Evolutionary conservation across 2,797 vertebrate genomes (phyloP), one percentile per base, ranked within the genome.

Genomic region (Macroramphosus scolopax): DNA sequence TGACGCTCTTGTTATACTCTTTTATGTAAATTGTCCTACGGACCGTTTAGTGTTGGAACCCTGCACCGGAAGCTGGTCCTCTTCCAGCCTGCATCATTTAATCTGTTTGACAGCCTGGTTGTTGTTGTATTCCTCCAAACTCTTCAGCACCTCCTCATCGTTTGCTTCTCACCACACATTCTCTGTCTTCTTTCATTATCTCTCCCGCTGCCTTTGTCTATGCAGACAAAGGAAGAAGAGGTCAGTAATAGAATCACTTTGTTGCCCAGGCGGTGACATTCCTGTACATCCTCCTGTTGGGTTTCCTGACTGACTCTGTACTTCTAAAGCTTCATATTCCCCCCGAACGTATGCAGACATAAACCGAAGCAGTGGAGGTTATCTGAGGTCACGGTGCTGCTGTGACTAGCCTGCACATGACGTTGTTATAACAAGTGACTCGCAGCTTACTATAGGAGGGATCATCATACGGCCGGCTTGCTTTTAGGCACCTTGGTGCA

Each of bases 231-330:
- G 45, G 60, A 63, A 33, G 26, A 49, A 40, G 18, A 65, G 25
- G 53, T 65, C 63, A 62, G 28, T 61, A 54, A 66, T 35, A 49
- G n/a, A n/a, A n/a, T n/a, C n/a, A n/a, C n/a, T n/a, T 35, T 51
- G 35, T 58, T 48, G 26, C 20, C 16, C 25, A 24, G 22, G 16
- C 20, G 20, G 20, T 22, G 3, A 22, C 20, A 22, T 22, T 22
- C 20, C 6, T 22, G 20, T 6, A 22, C 20, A 22, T 22, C 6
- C 20, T 22, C 20, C 16, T 42, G 12, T n/a, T n/a, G n/a, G n/a
- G n/a, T n/a, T n/a, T n/a, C n/a, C 11, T 12, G 26, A 3, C 28
- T 11, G 9, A 1, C 33, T 37, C 24, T 25, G 1, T 16, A 6
- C 22, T 33, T 31, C 6, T 42, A 39, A 36, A 38, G 30, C 8